Base-by-base conservation (phyloP, 2,113 vertebrate species). In the Colius striatus region DNA sequence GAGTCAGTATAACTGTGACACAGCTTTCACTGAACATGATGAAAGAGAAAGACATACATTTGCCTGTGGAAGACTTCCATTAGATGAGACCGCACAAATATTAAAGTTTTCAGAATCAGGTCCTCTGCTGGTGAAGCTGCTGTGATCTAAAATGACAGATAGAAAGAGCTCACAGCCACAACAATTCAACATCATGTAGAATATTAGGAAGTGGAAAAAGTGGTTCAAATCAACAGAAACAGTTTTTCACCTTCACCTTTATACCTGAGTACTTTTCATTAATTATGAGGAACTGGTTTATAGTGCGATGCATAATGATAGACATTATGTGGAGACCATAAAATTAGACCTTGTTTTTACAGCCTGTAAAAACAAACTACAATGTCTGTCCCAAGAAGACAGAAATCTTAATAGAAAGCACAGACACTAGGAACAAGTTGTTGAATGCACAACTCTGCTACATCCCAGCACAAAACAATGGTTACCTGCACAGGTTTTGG, bases 201-300 rank as follows among this genome's bases (percentile, higher is more conserved):
- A 74, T 48, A 94, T 90, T 92, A 76, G 58, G 48, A 95, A 76
- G 62, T 75, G 67, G 74, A 63, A 92, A 92, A 94, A 90, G 55
- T 81, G 55, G 45, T 78, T 74, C 76, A 88, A 84, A 89, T 27
- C 43, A 51, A 66, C 67, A 90, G 71, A 84, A 92, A 88, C 84
- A 65, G 9, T 50, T 94, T 82, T 91, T 90, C 54, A 74, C 75
- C 62, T 94, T 91, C 84, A 95, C 84, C 62, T 91, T 79, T 41
- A 58, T 82, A 94, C 87, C 75, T 83, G 77, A 91, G 55, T 73
- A 85, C 74, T 85, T 90, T 93, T 91, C 74, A 95, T 88, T 94
- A 92, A 88, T 88, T 85, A 90, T 88, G 90, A 94, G 85, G 50
- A 83, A 51, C 13, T 26, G 21, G 63, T 63, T 79, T 54, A 47